Conservation (phyloP, 2,113 vertebrate species). For the Nyctibius bracteatus region DNA sequence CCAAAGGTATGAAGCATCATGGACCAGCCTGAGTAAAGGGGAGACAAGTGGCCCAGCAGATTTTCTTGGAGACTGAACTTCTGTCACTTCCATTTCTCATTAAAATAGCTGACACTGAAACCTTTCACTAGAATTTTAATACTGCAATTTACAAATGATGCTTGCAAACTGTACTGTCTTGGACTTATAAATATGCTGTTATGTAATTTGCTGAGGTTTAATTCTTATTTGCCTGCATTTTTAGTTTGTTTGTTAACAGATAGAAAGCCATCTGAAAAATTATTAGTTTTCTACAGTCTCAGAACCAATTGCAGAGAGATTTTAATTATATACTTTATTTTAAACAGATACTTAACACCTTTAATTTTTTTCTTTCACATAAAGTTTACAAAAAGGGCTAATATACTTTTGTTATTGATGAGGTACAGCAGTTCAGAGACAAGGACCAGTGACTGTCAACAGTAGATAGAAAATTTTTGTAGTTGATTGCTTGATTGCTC, state of each 20-base stretch:
- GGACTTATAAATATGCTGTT: not conserved
- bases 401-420: not conserved
- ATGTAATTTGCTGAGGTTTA: not conserved
- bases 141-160: not conserved
- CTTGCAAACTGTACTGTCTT: not conserved
- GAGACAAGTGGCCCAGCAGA: not conserved
- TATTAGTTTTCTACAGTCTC: not conserved
- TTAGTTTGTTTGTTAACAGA: not conserved
- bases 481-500: not conserved
- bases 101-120: conserved; percentile 28
- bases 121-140: conserved; percentile 24
- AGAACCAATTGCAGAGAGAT: not conserved
- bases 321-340: not conserved
- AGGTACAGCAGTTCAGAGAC: not conserved
- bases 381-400: not conserved
- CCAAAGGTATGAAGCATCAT: not conserved
- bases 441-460: not conserved
- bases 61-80: not conserved
- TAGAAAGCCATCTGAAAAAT: not conserved
- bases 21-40: not conserved
- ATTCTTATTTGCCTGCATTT: not conserved
- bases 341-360: not conserved
- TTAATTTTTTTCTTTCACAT: not conserved
- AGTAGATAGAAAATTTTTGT: not conserved
- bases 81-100: conserved; percentile 28